Percentiles rank a stretch among this genome's conserved stretches.
Conservation (phyloP, 2,797 vertebrate genomes). For the Anguilla marmorata region DNA sequence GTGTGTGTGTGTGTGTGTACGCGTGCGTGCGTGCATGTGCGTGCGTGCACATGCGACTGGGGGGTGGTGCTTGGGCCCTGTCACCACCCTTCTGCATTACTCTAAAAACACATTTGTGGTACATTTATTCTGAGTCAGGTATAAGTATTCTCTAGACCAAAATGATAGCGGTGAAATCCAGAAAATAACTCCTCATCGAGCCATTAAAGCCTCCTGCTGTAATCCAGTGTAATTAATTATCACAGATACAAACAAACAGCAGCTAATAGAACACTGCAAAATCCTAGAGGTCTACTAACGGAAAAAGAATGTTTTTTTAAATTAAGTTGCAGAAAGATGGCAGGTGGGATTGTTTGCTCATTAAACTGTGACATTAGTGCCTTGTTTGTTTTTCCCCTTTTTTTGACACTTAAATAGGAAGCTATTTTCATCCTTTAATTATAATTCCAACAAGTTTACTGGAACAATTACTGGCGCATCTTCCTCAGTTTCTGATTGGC, state of each 20-base stretch:
- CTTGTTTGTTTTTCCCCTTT: not conserved
- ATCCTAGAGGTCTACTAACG: constrained; percentile 18
- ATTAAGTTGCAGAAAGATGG: not conserved
- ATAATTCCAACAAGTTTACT: constrained; percentile 15
- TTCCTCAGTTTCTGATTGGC: not conserved
- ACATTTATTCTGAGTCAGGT: not conserved
- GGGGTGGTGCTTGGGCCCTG: not conserved
- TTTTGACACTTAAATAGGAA: constrained; percentile 15
- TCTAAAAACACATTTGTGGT: not conserved
- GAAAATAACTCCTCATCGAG: not conserved
- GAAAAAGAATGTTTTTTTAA: not conserved
- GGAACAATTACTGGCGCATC: constrained; percentile 5
- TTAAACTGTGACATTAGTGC: constrained; percentile 18
- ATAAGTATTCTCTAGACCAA: not conserved
- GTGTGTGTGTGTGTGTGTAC: not conserved
- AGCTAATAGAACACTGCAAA: not conserved
- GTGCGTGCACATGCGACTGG: not conserved
- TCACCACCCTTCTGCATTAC: not conserved
- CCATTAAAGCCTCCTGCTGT: not conserved
- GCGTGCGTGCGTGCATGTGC: not conserved
- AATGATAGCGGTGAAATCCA: not conserved
- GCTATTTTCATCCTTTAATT: not conserved
- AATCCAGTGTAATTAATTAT: constrained; percentile 10
- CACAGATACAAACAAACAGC: constrained; percentile 10
- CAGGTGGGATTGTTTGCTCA: constrained; percentile 21